Evolutionary conservation across 2,888 invertebrate species (phyloP).

Genomic region (Melinopterus prodromus): DNA sequence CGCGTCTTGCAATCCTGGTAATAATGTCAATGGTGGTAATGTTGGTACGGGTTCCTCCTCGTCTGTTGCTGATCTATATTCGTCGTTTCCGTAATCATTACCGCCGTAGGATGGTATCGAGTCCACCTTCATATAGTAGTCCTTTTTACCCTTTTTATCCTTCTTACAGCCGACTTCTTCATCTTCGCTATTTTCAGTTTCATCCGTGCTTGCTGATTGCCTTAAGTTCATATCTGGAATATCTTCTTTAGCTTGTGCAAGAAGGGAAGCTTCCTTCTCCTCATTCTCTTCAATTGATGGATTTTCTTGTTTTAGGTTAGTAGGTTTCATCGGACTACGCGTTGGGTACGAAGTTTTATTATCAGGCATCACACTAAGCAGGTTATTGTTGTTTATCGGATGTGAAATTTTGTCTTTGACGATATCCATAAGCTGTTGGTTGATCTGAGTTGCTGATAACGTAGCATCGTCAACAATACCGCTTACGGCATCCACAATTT

Average conservation of each 20-base stretch:
- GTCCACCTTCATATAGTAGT: slow-evolving; percentile 10
- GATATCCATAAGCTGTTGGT: not conserved
- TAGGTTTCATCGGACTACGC: no score
- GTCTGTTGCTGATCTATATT: not conserved
- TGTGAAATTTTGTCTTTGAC: not conserved
- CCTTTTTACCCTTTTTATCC: slow-evolving; percentile 5
- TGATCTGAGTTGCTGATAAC: not conserved
- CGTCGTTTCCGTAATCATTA: slow-evolving; percentile 8
- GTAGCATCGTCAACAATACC: not conserved
- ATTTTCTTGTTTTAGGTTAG: not conserved
- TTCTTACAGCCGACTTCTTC: slow-evolving; percentile 17
- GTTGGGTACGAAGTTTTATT: no score
- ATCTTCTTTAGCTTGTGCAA: not conserved
- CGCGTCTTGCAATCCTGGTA: slow-evolving; percentile 14
- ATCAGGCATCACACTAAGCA: not conserved
- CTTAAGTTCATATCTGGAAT: not conserved
- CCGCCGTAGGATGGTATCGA: not conserved
- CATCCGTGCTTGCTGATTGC: not conserved
- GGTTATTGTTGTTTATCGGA: not conserved
- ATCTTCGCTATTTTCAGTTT: slow-evolving; percentile 8
- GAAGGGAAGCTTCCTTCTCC: not conserved
- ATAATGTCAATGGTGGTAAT: slow-evolving; percentile 24
- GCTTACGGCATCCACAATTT: not conserved
- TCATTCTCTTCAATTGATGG: not conserved
- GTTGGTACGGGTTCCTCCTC: slow-evolving; percentile 19